phyloP scores from a whole-genome alignment of 2,888 invertebrate genomes.

The Subacronicta megacephala region DNA sequence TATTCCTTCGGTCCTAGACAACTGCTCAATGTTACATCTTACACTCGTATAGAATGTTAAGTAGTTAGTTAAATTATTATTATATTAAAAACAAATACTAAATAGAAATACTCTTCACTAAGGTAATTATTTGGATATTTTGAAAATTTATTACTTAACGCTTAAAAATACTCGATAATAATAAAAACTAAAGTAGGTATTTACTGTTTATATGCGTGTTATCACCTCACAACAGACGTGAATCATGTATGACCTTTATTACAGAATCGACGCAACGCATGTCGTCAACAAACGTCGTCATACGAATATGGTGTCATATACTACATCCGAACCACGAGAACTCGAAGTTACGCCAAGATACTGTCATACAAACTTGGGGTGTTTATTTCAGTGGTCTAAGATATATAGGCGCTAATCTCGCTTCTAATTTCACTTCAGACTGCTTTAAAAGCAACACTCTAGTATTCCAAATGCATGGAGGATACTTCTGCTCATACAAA shows the following conservation, averaged over 20 bases:
- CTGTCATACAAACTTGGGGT: constrained; percentile 94
- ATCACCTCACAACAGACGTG: constrained; percentile 31
- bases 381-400: constrained; percentile 95
- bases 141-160: too few species aligned
- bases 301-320: constrained; percentile 85
- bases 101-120: too few species aligned
- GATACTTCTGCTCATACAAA: constrained; percentile 93
- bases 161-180: constrained; percentile 11
- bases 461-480: constrained; percentile 96
- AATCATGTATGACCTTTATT: constrained; percentile 54
- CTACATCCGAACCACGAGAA: constrained; percentile 62
- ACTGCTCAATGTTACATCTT: too few species aligned
- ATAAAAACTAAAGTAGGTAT: constrained; percentile 11
- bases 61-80: too few species aligned
- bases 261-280: constrained; percentile 84
- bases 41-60: too few species aligned
- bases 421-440: constrained; percentile 91
- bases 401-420: constrained; percentile 92
- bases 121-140: too few species aligned
- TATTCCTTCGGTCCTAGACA: too few species aligned
- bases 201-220: constrained; percentile 26
- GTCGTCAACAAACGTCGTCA: constrained; percentile 84
- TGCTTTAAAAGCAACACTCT: constrained; percentile 93
- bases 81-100: too few species aligned
- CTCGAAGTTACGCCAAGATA: constrained; percentile 79